These are phyloP conservation scores for Eira barbara DNA, from an alignment of 2,113 vertebrate genomes.

Conservation along the genomic window DNA sequence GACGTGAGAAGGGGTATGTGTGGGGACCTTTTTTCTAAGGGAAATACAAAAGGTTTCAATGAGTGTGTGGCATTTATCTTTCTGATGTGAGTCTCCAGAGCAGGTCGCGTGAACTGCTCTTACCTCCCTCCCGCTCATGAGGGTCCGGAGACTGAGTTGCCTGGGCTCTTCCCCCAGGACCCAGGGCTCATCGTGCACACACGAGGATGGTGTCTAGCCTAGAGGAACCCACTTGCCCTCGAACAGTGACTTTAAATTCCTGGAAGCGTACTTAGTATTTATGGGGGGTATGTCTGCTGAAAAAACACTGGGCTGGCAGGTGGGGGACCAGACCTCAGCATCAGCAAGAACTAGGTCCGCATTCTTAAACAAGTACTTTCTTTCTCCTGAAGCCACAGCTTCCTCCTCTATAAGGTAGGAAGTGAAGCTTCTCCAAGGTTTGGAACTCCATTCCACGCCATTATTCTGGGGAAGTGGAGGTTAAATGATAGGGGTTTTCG, in stretches of 20 bases:
- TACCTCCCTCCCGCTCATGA: not conserved
- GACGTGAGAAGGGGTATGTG: not conserved
- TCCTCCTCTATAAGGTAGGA: not conserved
- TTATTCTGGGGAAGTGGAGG: not conserved
- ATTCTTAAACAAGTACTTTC: not conserved
- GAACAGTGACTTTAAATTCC: not conserved
- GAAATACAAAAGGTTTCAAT: not conserved
- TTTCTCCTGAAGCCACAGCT: too few species aligned
- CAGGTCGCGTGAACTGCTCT: not conserved
- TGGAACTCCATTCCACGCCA: not conserved
- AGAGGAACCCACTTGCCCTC: not conserved
- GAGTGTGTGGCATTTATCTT: not conserved
- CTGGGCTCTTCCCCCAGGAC: rapidly evolving
- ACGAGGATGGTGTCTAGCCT: not conserved
- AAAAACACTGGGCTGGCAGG: not conserved
- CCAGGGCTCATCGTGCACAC: not conserved
- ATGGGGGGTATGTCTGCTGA: not conserved
- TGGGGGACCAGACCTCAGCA: not conserved
- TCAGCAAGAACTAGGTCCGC: rapidly evolving
- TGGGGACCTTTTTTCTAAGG: not conserved
- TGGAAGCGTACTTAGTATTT: not conserved
- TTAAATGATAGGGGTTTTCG: not conserved
- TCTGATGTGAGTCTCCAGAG: rapidly evolving
- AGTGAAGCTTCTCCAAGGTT: not conserved
- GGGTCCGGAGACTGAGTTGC: too few species aligned